These are phyloP conservation scores for Dinothrombium tinctorium DNA, from an alignment of 1,140 invertebrate species.

Conservation along the genomic window DNA sequence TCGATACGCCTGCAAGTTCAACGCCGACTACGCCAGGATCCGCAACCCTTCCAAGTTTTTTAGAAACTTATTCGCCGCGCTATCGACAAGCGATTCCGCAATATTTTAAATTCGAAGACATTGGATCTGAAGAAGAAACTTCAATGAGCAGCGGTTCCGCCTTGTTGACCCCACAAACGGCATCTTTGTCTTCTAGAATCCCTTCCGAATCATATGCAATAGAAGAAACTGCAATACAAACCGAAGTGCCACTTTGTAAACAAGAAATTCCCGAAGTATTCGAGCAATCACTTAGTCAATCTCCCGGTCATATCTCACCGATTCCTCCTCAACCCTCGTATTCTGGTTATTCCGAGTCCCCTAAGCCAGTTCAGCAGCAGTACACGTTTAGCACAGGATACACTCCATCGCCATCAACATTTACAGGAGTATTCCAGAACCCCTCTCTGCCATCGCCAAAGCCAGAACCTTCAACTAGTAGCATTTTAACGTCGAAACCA, in stretches of 20 bases:
- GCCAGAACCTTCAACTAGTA: too few relatives aligned
- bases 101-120: conserved; percentile 13
- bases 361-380: too few relatives aligned
- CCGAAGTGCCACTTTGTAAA: not conserved
- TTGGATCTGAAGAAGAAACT: conserved; percentile 11
- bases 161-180: conserved; percentile 2
- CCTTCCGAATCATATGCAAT: not conserved
- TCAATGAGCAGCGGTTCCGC: conserved; percentile 1
- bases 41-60: conserved; percentile 46
- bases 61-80: conserved; percentile 53
- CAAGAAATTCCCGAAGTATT: conserved; percentile 5
- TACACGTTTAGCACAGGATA: too few relatives aligned
- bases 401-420: too few relatives aligned
- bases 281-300: conserved; percentile 10
- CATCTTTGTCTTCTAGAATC: conserved; percentile 7
- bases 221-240: not conserved
- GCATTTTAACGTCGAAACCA: not conserved
- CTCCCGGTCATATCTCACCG: conserved; percentile 29
- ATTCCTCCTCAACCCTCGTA: conserved; percentile 7
- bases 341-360: too few relatives aligned
- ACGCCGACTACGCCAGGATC: conserved; percentile 23
- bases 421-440: too few relatives aligned
- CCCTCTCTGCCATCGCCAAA: too few relatives aligned
- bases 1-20: conserved; percentile 5
- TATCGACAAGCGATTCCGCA: conserved; percentile 24